Percentiles rank a stretch among this genome's conserved stretches.
Evolutionary conservation across 2,797 vertebrate species (phyloP).

Genomic region (Poeciliopsis paucimaculata): DNA sequence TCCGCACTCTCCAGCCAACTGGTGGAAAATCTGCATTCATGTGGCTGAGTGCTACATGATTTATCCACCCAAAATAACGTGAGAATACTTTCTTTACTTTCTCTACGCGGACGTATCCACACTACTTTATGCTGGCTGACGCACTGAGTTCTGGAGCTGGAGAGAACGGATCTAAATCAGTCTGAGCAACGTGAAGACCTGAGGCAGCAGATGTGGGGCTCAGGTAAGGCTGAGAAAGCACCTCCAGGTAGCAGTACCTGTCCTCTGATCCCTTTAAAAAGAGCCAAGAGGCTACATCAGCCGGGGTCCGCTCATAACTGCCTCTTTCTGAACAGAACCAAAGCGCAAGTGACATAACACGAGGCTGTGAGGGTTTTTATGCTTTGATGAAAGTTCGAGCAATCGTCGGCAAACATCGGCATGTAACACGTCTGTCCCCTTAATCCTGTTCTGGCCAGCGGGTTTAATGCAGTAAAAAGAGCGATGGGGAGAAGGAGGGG

Average conservation of each 20-base stretch:
- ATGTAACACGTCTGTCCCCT: conserved; percentile 29
- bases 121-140: conserved; percentile 46
- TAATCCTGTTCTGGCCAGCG: conserved; percentile 38
- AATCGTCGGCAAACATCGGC: conserved; percentile 19
- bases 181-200: conserved; percentile 34
- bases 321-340: conserved; percentile 51
- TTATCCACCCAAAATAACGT: conserved; percentile 34
- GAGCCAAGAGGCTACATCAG: conserved; percentile 38
- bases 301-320: conserved; percentile 53
- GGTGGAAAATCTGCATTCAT: conserved; percentile 35
- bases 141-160: conserved; percentile 41
- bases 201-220: conserved; percentile 71
- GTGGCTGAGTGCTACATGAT: conserved; percentile 31
- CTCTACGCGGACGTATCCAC: conserved; percentile 18
- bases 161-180: conserved; percentile 39
- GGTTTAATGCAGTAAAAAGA: conserved; percentile 14
- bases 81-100: conserved; percentile 24
- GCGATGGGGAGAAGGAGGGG: conserved; percentile 2
- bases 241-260: conserved; percentile 27
- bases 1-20: conserved; percentile 41
- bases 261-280: conserved; percentile 64
- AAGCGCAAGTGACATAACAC: conserved; percentile 29
- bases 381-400: conserved; percentile 52
- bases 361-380: conserved; percentile 46
- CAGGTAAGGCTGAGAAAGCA: conserved; percentile 70